phyloP scores from a whole-genome alignment of 2,113 vertebrate species.

The Cyanistes caeruleus region DNA sequence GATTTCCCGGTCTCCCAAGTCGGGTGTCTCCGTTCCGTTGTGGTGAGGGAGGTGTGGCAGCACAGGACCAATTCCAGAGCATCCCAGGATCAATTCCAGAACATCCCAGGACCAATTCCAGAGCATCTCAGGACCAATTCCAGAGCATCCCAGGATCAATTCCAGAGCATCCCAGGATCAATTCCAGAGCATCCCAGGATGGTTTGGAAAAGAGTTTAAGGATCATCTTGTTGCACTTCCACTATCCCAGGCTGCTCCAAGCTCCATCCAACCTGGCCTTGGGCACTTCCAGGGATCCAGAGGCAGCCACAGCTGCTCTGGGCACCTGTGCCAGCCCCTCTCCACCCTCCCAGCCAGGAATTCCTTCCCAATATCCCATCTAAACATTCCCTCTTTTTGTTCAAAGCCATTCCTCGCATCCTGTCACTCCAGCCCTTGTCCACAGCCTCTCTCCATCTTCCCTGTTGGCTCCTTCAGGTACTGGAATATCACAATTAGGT shows the following conservation, averaged over 20 bases:
- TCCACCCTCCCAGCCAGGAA: background rate
- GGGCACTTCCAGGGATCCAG: background rate
- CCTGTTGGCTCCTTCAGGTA: background rate
- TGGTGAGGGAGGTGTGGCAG: background rate
- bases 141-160: too few species aligned
- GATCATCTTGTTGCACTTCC: rapidly evolving
- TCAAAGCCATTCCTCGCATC: background rate
- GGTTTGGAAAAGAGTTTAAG: background rate
- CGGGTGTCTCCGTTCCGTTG: background rate
- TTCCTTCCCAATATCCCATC: background rate
- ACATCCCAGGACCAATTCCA: rapidly evolving
- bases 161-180: too few species aligned
- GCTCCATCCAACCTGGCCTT: rapidly evolving
- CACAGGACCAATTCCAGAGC: rapidly evolving
- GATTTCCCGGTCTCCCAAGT: too few species aligned
- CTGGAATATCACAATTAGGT: background rate
- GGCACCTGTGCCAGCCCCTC: background rate
- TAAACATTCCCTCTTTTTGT: too few species aligned
- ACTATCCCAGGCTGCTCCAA: rapidly evolving
- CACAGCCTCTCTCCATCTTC: background rate
- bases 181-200: background rate
- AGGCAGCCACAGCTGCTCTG: background rate
- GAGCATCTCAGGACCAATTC: rapidly evolving
- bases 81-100: background rate
- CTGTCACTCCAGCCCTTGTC: background rate